Percentiles rank a stretch among this genome's conserved stretches.
Conservation (phyloP, 2,888 invertebrate species). For the Doris montereyensis region DNA sequence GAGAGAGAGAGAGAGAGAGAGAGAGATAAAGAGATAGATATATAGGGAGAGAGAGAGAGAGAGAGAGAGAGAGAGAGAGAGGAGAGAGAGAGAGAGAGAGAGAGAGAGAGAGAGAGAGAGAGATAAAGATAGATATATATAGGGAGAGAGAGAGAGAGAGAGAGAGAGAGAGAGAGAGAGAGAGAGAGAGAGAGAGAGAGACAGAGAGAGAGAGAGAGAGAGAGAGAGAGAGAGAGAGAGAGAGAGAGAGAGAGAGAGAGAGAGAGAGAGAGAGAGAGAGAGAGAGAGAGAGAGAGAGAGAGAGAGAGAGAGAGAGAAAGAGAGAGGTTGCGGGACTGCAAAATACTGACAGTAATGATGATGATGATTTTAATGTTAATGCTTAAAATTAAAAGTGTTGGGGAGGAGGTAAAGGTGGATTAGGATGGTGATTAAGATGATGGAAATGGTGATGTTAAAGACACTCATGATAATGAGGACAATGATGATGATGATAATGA, state of each 20-base stretch:
- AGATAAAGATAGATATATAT: not conserved
- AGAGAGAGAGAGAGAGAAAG: not conserved
- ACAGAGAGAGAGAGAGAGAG: not conserved
- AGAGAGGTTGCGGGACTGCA: too few species aligned
- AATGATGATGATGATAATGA: too few species aligned
- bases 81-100: not conserved
- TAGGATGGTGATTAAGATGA: too few species aligned
- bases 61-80: not conserved
- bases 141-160: not conserved
- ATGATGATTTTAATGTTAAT: too few species aligned
- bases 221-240: not conserved
- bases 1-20: not conserved
- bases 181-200: not conserved
- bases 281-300: constrained; percentile 8
- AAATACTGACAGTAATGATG: too few species aligned
- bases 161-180: not conserved
- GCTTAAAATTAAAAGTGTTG: too few species aligned
- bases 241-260: constrained; percentile 1
- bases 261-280: constrained; percentile 11
- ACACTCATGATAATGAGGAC: too few species aligned
- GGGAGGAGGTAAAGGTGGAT: too few species aligned
- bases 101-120: not conserved
- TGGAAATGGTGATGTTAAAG: too few species aligned
- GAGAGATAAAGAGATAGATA: not conserved
- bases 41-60: not conserved